Evolutionary conservation across 2,888 invertebrate genomes (phyloP), one percentile per base, ranked within the genome.

Genomic region (Gibbula magus): DNA sequence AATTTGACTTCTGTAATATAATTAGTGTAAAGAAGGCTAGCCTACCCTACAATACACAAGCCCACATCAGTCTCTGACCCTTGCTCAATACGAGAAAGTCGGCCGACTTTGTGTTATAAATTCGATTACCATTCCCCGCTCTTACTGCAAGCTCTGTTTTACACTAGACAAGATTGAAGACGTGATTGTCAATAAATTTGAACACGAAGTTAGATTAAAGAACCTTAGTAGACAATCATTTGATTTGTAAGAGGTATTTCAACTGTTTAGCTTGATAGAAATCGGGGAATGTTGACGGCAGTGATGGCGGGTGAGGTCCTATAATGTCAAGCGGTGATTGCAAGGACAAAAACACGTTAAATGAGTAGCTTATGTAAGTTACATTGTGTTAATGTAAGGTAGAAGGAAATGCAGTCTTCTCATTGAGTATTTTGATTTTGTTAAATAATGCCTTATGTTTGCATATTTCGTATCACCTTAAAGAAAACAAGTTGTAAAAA

Each of bases 141-240:
- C 29, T 61, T 25, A 61, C 61, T 61, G 61, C 61, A 29, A 25
- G 61, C 61, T 25, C 61, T 61, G 61, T 61, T 61, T 61, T 61
- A 61, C 61, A 29, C 13, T 61, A 61, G 61, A 61, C 25, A 29
- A 25, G 61, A 61, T 61, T 61, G 61, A 29, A 29, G 10, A 61
- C 61, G 61, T 29, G 61, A 61, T 61, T 61, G 61, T 25, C 61
- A 61, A 61, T 61, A 61, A 61, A 61, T 61, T 61, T 61, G 61
- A 61, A 61, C 61, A 61, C 18, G 61, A 29, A 29, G 61, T 61
- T 61, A 61, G 61, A 61, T 61, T 61, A 61, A 61, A 61, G 22
- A 61, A 61, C 61, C 16, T 61, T 29, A 61, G 61, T 61, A 61
- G 61, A 61, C 22, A 20, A 61, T 61, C 61, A 61, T 61, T 61